These are phyloP conservation scores for Pipa parva DNA, from an alignment of 2,113 vertebrate species.

Conservation along the genomic window DNA sequence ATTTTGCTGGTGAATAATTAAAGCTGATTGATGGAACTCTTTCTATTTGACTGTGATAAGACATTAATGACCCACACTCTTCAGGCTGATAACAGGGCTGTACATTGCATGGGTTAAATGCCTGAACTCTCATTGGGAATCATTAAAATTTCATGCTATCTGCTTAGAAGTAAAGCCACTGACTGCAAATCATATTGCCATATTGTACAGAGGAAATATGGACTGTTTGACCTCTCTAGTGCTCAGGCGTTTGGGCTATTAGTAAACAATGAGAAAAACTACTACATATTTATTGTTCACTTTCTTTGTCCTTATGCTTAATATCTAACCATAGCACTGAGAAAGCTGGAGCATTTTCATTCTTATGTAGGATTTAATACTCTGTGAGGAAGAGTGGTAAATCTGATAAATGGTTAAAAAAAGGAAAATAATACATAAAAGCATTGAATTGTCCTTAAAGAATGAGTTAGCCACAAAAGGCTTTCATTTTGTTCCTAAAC, in stretches of 20 bases:
- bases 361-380: no score
- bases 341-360: no score
- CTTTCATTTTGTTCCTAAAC: no score
- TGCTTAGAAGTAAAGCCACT: slow-evolving; percentile 1
- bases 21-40: slow-evolving; percentile 17
- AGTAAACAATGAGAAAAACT: no score
- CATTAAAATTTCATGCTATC: slow-evolving; percentile 15
- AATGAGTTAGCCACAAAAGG: no score
- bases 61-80: slow-evolving; percentile 13
- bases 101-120: neutral
- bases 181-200: neutral
- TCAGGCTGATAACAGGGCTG: neutral
- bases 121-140: slow-evolving; percentile 3
- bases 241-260: neutral
- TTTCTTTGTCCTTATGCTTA: no score
- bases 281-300: no score
- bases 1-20: slow-evolving; percentile 18
- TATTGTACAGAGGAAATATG: neutral
- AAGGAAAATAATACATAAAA: no score
- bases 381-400: no score
- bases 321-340: no score
- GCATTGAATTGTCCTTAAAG: no score
- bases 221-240: neutral
- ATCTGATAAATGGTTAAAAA: no score
- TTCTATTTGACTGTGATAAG: slow-evolving; percentile 18